Evolutionary conservation across 1,140 invertebrate genomes (phyloP), one percentile per base, ranked within the genome.

Genomic region (Brachionus koreanus): DNA sequence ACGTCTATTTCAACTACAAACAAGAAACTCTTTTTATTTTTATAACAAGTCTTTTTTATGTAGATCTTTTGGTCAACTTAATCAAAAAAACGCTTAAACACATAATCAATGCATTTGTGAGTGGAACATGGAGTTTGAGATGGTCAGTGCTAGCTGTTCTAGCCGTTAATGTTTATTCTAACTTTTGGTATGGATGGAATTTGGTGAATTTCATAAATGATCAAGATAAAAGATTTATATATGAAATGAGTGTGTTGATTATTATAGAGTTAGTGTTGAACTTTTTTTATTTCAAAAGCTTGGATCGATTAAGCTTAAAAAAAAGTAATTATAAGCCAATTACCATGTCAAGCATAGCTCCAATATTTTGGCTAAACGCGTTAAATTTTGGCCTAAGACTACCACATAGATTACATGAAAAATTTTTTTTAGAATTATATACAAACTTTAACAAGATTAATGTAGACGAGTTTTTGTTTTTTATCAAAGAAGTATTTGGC

Each of bases 141-240:
- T 39, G 23, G 19, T 4, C 7, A 19, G 19, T 79, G 12, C 16
- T 79, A 3, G 10, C 57, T 6, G 1, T 33, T 42, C 13, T 79
- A 4, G 13, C 16, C 16, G n/a, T 61, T 25, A 42, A 39, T 37
- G 39, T 79, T 1, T 79, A 61, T 16, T 42, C 46, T 13, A 79
- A 79, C 23, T 79, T 61, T 42, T 79, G 39, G 35, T 39, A 16
- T 43, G 9, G 29, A 37, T 79, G 76, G 76, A 61, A 39, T 29
- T n/a, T 79, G n/a, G 5, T 57, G 2, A 79, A 79, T 65, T 79
- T 42, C 61, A 42, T 79, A 42, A 79, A 79, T 43, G 76, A 79
- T 16, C 46, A 33, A 39, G 76, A 79, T 65, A n/a, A 79, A 23
- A 57, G 76, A 79, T 42, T 79, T 39, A 25, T 61, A 16, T 6